Evolutionary conservation across 37 sponge, comb jelly and placozoan genomes (phyloP).

Genomic region (Aplysina aerophoba): DNA sequence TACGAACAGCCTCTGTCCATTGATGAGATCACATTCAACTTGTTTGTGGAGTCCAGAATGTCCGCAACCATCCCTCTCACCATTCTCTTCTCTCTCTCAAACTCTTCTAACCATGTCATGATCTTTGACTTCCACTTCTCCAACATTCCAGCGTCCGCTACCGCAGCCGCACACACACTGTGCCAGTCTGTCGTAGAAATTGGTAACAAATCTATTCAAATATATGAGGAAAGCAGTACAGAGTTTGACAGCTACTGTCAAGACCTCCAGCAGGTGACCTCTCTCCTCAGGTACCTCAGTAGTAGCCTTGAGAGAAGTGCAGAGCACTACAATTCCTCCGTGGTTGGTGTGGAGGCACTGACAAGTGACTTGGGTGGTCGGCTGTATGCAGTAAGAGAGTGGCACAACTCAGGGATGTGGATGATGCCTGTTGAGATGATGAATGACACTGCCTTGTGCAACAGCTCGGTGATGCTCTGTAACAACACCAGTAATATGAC

Average conservation of each 20-base stretch:
- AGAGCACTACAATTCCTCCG: background rate
- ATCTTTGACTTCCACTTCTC: slow-evolving; percentile 11
- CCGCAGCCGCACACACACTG: background rate
- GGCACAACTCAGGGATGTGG: too few relatives aligned
- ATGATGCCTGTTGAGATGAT: too few relatives aligned
- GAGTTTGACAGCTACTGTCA: slow-evolving; percentile 1
- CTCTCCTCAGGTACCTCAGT: background rate
- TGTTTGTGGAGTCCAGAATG: background rate
- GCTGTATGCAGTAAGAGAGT: too few relatives aligned
- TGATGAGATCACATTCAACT: slow-evolving; percentile 15
- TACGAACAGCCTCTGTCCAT: background rate
- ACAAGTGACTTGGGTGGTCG: too few relatives aligned
- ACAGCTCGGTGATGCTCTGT: too few relatives aligned
- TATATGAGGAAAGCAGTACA: background rate
- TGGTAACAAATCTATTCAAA: too few relatives aligned
- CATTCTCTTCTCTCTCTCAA: background rate
- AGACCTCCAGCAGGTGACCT: background rate
- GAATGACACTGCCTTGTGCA: too few relatives aligned
- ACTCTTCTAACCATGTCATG: background rate
- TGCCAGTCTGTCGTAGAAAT: too few relatives aligned
- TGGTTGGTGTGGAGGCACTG: background rate
- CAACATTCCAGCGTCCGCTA: background rate
- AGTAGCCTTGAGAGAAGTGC: background rate
- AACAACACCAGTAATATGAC: too few relatives aligned
- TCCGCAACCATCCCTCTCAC: slow-evolving; percentile 4